Evolutionary conservation across 2,113 vertebrate species (phyloP).

Genomic region (Melanerpes formicivorus): DNA sequence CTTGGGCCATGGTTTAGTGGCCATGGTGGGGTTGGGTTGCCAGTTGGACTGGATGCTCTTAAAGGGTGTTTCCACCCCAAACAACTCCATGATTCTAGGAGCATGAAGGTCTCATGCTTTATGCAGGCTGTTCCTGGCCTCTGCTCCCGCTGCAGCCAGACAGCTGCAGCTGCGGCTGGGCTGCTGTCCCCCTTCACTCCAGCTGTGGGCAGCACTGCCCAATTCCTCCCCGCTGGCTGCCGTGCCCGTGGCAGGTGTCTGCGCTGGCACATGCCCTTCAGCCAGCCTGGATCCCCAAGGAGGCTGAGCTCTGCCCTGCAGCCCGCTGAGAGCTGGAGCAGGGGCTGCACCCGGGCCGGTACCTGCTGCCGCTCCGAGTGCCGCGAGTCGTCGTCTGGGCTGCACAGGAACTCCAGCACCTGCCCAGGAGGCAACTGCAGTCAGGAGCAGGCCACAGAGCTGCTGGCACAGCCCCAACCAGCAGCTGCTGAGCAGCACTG

Average conservation of each 20-base stretch:
- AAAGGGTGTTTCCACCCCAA: too few species aligned
- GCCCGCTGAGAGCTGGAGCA: neutral
- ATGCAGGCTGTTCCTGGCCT: neutral
- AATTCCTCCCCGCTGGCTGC: neutral
- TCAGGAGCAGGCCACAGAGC: neutral
- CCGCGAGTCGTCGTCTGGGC: constrained; percentile 92
- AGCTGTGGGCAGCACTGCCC: neutral
- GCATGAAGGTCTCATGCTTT: neutral
- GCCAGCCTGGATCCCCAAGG: rapidly evolving
- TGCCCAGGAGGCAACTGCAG: constrained; percentile 37
- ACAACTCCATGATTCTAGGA: too few species aligned
- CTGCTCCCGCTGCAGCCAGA: neutral
- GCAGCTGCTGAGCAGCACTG: neutral
- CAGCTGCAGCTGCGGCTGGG: neutral
- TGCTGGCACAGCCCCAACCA: neutral
- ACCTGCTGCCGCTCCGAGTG: constrained; percentile 98
- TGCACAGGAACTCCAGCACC: constrained; percentile 97
- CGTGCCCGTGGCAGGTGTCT: neutral
- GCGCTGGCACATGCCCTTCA: neutral
- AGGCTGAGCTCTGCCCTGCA: neutral
- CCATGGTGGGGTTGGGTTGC: too few species aligned
- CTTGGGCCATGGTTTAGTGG: too few species aligned
- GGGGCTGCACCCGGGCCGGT: neutral
- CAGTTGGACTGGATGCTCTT: too few species aligned
- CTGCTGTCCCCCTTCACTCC: neutral